Conservation (phyloP, 1,140 invertebrate genomes). For the Globodera rostochiensis region DNA sequence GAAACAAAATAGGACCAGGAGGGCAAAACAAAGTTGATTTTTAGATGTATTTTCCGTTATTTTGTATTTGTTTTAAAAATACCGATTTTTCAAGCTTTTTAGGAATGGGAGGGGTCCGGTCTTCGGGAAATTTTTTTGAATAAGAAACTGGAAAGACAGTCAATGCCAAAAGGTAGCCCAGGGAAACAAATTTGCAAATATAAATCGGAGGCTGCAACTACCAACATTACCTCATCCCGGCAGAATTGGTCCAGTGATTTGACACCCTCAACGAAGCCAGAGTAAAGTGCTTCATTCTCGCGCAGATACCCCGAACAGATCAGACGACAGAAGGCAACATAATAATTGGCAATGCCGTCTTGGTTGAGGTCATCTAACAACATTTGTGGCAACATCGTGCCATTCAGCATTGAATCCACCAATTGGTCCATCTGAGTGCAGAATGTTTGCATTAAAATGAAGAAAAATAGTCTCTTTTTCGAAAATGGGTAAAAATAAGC, state of each 20-base stretch:
- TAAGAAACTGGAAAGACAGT: too few species aligned
- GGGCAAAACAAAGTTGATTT: too few species aligned
- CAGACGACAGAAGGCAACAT: constrained; percentile 52
- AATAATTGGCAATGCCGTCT: constrained; percentile 53
- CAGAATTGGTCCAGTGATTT: constrained; percentile 49
- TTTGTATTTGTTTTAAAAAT: too few species aligned
- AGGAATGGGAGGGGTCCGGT: too few species aligned
- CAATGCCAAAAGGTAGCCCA: too few species aligned
- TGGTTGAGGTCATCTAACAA: constrained; percentile 53
- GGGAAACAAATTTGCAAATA: too few species aligned
- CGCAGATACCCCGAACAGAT: constrained; percentile 53
- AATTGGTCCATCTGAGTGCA: constrained; percentile 48
- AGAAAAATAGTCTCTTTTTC: not conserved
- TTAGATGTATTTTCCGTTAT: too few species aligned
- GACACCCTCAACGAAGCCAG: constrained; percentile 52
- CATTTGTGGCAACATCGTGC: constrained; percentile 31
- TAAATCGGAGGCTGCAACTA: not conserved
- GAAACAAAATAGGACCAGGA: too few species aligned
- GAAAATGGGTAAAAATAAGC: not conserved
- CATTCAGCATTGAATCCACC: constrained; percentile 39
- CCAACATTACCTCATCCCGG: constrained; percentile 35
- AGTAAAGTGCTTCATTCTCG: constrained; percentile 49
- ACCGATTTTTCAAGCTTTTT: too few species aligned
- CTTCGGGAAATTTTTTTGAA: too few species aligned
- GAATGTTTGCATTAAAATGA: too few species aligned